Percentiles rank a stretch among this genome's conserved stretches.
These are phyloP conservation scores for Monomorium pharaonis DNA, from an alignment of 1,140 invertebrate genomes.

Conservation along the genomic window DNA sequence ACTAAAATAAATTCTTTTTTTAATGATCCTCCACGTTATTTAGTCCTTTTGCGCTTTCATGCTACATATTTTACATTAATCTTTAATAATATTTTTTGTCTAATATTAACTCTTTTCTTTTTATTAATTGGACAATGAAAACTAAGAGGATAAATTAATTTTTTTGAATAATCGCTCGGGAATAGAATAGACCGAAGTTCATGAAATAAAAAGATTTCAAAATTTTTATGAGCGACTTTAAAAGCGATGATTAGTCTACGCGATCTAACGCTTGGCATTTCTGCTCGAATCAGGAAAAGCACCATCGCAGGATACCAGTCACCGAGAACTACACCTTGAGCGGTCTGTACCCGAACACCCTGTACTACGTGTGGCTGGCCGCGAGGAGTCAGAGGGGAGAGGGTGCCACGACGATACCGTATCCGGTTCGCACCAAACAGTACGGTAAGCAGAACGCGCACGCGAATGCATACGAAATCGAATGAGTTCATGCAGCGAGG, in stretches of 20 bases:
- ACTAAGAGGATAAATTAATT: neutral
- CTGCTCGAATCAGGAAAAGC: conserved; percentile 85
- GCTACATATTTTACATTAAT: neutral
- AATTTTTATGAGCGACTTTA: neutral
- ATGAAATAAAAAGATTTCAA: neutral
- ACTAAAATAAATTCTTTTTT: neutral
- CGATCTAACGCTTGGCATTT: neutral
- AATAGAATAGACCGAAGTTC: neutral
- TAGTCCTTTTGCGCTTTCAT: neutral
- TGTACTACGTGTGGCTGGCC: conserved; percentile 98
- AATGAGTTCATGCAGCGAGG: conserved; percentile 82
- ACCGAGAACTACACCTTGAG: conserved; percentile 94
- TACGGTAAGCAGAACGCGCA: conserved; percentile 93
- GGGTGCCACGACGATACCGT: conserved; percentile 97
- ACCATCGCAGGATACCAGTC: conserved; percentile 91
- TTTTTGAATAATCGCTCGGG: neutral
- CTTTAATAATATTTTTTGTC: neutral
- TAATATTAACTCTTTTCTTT: neutral
- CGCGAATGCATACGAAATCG: conserved; percentile 63
- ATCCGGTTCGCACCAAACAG: conserved; percentile 97
- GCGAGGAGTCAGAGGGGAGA: conserved; percentile 96
- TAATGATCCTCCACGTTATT: neutral
- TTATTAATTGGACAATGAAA: neutral
- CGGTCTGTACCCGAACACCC: conserved; percentile 96
- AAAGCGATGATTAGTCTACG: neutral